These are phyloP conservation scores for Falco rusticolus DNA, from an alignment of 2,797 vertebrate species.

Conservation along the genomic window DNA sequence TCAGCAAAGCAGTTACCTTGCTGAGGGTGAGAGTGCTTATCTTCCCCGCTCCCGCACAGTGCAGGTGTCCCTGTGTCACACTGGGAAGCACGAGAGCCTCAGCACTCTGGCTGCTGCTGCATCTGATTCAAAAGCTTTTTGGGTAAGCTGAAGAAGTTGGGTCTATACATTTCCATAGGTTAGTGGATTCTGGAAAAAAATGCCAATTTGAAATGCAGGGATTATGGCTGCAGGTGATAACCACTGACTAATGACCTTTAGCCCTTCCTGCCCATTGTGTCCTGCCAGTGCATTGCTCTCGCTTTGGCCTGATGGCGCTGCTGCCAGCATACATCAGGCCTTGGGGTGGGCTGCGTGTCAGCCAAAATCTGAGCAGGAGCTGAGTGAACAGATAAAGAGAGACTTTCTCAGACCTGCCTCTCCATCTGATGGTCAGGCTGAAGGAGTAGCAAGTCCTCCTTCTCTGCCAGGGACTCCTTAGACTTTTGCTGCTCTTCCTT, in stretches of 20 bases:
- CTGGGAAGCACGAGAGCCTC: not conserved
- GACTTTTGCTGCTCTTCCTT: not conserved
- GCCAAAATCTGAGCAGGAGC: not conserved
- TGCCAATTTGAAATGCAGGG: fast-evolving
- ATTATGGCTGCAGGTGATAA: not conserved
- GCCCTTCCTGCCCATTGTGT: not conserved
- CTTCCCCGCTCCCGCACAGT: fast-evolving
- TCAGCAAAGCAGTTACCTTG: not conserved
- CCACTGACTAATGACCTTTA: not conserved
- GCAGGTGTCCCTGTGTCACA: fast-evolving
- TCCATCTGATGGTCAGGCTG: not conserved
- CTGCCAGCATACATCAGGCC: not conserved
- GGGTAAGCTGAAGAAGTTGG: not conserved
- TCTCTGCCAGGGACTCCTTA: not conserved
- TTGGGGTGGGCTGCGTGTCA: not conserved
- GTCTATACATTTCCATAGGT: not conserved
- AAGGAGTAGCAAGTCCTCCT: not conserved
- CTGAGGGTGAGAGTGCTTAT: not conserved
- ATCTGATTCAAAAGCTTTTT: not conserved
- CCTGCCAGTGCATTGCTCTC: not conserved
- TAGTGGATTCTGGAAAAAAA: not conserved
- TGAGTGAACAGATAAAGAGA: not conserved
- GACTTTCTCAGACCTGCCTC: not conserved
- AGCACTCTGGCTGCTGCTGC: not conserved
- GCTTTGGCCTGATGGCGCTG: not conserved